Percentiles rank a stretch among this genome's conserved stretches.
Conservation (phyloP, 2,797 vertebrate genomes). For the Fistularia tabacaria region DNA sequence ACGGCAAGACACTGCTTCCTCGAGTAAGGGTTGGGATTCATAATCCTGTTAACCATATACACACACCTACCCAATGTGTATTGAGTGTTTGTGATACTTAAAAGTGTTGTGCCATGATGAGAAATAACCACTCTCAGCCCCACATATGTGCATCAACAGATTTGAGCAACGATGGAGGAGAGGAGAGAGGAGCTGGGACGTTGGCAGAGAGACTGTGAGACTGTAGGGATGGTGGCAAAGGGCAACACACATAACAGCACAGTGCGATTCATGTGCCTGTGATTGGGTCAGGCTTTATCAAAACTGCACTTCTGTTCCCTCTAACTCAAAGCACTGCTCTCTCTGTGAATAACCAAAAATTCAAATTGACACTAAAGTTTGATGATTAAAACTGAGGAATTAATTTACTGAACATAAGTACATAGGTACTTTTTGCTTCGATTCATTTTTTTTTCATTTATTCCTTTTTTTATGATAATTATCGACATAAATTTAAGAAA, state of each 20-base stretch:
- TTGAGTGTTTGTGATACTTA: slow-evolving; percentile 82
- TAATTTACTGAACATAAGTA: too few relatives aligned
- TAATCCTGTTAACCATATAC: slow-evolving; percentile 62
- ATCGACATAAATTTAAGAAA: too few relatives aligned
- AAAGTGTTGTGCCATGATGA: slow-evolving; percentile 77
- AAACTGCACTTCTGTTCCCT: too few relatives aligned
- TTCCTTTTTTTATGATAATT: too few relatives aligned
- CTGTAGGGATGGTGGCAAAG: slow-evolving; percentile 27
- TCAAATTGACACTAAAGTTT: too few relatives aligned
- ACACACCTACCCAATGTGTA: slow-evolving; percentile 74
- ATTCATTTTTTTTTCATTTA: too few relatives aligned
- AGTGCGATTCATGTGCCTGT: too few relatives aligned
- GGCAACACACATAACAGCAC: slow-evolving; percentile 33
- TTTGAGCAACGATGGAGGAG: slow-evolving; percentile 73
- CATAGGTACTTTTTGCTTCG: too few relatives aligned
- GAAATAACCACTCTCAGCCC: slow-evolving; percentile 84
- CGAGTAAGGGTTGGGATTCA: slow-evolving; percentile 64
- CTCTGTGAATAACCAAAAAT: too few relatives aligned
- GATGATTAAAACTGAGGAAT: too few relatives aligned
- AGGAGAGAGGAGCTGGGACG: slow-evolving; percentile 2
- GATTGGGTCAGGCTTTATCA: too few relatives aligned
- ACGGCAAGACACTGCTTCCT: slow-evolving; percentile 44
- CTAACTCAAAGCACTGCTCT: too few relatives aligned
- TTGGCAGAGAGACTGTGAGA: slow-evolving; percentile 14
- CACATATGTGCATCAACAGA: slow-evolving; percentile 72